phyloP scores from a whole-genome alignment of 1,140 invertebrate species.

The Riptortus pedestris region DNA sequence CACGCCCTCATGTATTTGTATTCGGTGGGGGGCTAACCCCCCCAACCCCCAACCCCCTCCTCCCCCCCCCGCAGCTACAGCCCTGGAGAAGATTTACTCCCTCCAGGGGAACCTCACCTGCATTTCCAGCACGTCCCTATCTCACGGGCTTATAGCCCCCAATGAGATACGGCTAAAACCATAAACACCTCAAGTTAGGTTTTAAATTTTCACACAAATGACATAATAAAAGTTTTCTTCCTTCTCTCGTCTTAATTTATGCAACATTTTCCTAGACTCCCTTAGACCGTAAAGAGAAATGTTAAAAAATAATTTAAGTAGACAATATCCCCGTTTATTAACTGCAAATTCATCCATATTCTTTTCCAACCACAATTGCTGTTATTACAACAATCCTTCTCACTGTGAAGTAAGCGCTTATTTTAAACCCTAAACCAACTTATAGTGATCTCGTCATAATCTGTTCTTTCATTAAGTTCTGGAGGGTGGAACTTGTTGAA shows the following conservation, averaged over 20 bases:
- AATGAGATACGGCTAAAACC: constrained; percentile 13
- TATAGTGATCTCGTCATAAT: no score
- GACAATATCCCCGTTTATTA: neutral
- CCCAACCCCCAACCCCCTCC: neutral
- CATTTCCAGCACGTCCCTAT: constrained; percentile 15
- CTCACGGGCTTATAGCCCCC: neutral
- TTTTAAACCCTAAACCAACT: no score
- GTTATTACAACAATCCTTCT: no score
- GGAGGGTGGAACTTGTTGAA: no score
- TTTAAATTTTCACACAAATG: constrained; percentile 16
- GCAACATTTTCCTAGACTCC: neutral
- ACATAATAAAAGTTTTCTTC: constrained; percentile 15
- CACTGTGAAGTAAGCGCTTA: no score
- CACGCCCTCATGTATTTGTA: constrained; percentile 17
- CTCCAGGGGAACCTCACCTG: neutral
- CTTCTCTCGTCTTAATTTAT: constrained; percentile 1
- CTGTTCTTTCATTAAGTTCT: no score
- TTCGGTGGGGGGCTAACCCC: neutral
- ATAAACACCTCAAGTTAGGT: constrained; percentile 11
- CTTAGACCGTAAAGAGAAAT: neutral
- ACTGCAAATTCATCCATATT: no score
- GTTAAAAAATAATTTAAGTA: neutral
- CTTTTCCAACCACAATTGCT: no score
- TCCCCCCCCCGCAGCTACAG: neutral
- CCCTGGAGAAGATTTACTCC: neutral